These are phyloP conservation scores for Palloptera scutellata DNA, from an alignment of 2,888 invertebrate genomes.

Conservation along the genomic window DNA sequence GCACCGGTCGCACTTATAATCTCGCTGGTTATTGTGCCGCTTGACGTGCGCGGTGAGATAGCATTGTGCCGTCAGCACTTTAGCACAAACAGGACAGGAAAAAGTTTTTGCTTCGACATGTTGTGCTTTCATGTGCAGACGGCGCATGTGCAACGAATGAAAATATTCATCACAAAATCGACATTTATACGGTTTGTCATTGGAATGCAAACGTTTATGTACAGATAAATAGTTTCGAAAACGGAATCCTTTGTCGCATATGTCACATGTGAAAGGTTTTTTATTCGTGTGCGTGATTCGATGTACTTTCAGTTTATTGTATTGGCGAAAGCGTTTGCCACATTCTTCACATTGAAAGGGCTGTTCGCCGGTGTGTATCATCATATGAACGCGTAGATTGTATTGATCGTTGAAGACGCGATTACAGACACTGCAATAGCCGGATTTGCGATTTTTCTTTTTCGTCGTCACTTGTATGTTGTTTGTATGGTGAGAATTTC, in stretches of 20 bases:
- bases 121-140: slow-evolving; percentile 40
- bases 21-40: slow-evolving; percentile 52
- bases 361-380: slow-evolving; percentile 56
- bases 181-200: slow-evolving; percentile 55
- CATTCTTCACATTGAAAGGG: slow-evolving; percentile 51
- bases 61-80: slow-evolving; percentile 52
- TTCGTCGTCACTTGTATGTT: not conserved
- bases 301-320: slow-evolving; percentile 55
- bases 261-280: slow-evolving; percentile 50
- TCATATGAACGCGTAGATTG: slow-evolving; percentile 55
- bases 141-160: slow-evolving; percentile 44
- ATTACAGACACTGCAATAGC: slow-evolving; percentile 46
- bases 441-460: slow-evolving; percentile 42
- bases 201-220: slow-evolving; percentile 55
- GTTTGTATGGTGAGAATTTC: not conserved
- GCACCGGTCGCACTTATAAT: slow-evolving; percentile 49
- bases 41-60: slow-evolving; percentile 52
- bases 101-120: slow-evolving; percentile 39
- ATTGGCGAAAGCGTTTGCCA: slow-evolving; percentile 55
- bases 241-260: slow-evolving; percentile 54
- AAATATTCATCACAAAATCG: slow-evolving; percentile 43
- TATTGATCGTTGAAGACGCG: slow-evolving; percentile 50
- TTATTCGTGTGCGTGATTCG: slow-evolving; percentile 52
- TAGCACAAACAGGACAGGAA: slow-evolving; percentile 51
- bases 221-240: slow-evolving; percentile 55